Evolutionary conservation across 2,113 vertebrate species (phyloP), one percentile per base, ranked within the genome.

Genomic region (Machaerirhynchus nigripectus): DNA sequence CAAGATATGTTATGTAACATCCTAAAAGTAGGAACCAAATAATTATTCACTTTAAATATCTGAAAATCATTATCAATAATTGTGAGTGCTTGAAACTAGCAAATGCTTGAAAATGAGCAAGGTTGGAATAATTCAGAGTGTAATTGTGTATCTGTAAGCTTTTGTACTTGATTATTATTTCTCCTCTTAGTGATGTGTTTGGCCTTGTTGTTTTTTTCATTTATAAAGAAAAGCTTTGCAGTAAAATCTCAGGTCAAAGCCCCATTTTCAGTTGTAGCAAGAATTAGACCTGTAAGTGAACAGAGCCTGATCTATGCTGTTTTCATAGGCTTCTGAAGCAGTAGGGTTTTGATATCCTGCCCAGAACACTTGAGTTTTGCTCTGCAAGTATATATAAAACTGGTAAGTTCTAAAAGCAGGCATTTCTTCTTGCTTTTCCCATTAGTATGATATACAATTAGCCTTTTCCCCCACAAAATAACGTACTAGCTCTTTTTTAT

Each of bases 241-340:
- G 49, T 28, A 73, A 69, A 91, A 73, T 23, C 18, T 85, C 8
- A 7, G 33, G 33, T 79, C 63, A 64, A 91, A 57, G 22, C 17
- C 33, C n/a, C 2, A 2, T 53, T 84, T 91, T 93, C 28, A 78
- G 40, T 39, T 86, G 42, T 87, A 83, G 46, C 7, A 20, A 70
- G 53, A 90, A 76, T 90, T 57, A 64, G 79, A 83, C 57, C 61
- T 94, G 46, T 89, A 91, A 87, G 56, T 60, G 42, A 90, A 50
- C 42, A 90, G 90, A 94, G 80, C 56, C 74, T 96, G 83, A 78
- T 86, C 39, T 94, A 28, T 93, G 77, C 89, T 97, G 76, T 95
- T 97, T 97, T 97, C 91, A 86, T 96, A 97, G 95, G 94, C 85
- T 97, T 81, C 53, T 95, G 79, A 83, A 96, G 86, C 85, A 71